Percentiles rank a stretch among this genome's conserved stretches.
These are phyloP conservation scores for Dipus sagitta DNA, from an alignment of 2,797 vertebrate species.

Conservation along the genomic window DNA sequence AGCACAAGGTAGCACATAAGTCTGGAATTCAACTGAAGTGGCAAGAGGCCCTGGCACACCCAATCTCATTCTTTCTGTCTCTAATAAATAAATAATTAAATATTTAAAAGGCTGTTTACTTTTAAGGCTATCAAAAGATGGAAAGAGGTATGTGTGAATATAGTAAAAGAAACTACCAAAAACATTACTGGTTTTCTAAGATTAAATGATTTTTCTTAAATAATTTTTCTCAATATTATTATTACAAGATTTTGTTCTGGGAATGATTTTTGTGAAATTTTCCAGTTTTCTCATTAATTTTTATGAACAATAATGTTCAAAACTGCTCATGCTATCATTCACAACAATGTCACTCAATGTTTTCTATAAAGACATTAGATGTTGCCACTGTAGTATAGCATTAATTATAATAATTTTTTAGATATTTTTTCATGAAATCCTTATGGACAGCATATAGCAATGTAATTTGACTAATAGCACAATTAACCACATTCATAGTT, in stretches of 20 bases:
- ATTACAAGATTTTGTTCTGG: neutral
- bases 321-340: neutral
- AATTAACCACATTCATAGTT: slow-evolving; percentile 10
- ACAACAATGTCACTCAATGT: neutral
- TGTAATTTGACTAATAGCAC: neutral
- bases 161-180: neutral
- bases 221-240: neutral
- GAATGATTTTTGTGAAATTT: neutral
- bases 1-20: too few species aligned
- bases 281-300: neutral
- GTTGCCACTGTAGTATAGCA: neutral
- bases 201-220: neutral
- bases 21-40: too few species aligned
- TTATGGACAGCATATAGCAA: neutral
- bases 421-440: neutral
- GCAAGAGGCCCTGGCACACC: too few species aligned
- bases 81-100: too few species aligned
- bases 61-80: too few species aligned
- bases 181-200: neutral
- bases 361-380: neutral
- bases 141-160: neutral
- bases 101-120: neutral
- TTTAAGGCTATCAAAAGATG: neutral
- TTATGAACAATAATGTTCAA: neutral
- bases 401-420: neutral